Base-by-base conservation (phyloP, 2,888 invertebrate species). In the Clitarchus hookeri region DNA sequence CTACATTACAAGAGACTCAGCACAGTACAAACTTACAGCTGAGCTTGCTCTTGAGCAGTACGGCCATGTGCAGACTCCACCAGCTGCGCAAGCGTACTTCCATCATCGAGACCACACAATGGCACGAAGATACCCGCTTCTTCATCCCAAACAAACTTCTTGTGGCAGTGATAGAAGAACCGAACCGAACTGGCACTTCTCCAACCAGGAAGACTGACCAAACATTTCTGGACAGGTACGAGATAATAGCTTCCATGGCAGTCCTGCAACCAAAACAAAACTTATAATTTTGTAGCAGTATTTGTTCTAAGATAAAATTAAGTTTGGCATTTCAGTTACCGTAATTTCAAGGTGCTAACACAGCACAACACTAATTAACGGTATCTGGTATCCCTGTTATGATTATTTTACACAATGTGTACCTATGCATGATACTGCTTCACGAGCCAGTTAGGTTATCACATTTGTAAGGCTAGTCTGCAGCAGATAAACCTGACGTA, bases 71-170 rank as follows among this genome's bases (percentile, higher is more conserved):
- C 77, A 13, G 88, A 87, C 6, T 89, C 88, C 44, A 89, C 86
- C 79, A 90, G 86, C 12, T 89, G 85, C 23, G 87, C 84, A 6
- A 90, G 85, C 19, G 89, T 89, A 16, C 89, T 89, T 19, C 89
- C 89, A 86, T 90, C 89, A 80, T 91, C 89, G 48, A 91, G 90
- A 19, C 89, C 89, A 86, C 88, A 87, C 11, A 91, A 87, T 78
- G 87, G 89, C 26, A 87, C 87, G 87, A 90, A 91, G 19, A 80
- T 78, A 16, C 88, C 85, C 25, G 88, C 86, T 44, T 85, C 80
- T 11, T 89, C 88, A 82, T 89, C 88, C 91, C 91, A 91, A 9
- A 90, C 87, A 86, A 89, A 91, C 87, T 90, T 90, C 84, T 90
- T 88, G 85, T 90, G 88, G 26, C 89, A 89, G 86, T 89, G 89